These are phyloP conservation scores for Manduca sexta DNA, from an alignment of 1,140 invertebrate genomes.

Conservation along the genomic window DNA sequence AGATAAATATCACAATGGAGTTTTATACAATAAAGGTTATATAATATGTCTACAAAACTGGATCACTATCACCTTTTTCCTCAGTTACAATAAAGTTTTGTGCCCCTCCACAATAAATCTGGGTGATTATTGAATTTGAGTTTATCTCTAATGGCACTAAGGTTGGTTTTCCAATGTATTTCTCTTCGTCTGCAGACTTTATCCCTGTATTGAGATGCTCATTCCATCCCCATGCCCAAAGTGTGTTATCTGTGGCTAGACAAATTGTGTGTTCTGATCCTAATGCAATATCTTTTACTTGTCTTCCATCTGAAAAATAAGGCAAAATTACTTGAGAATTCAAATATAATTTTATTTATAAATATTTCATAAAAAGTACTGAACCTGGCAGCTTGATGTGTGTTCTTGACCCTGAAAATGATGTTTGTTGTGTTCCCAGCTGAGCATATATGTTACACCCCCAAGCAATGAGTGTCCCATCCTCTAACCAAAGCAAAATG, in stretches of 20 bases:
- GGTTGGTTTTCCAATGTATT: slow-evolving; percentile 72
- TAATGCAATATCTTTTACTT: slow-evolving; percentile 75
- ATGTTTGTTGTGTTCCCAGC: slow-evolving; percentile 66
- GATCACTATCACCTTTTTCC: slow-evolving; percentile 6
- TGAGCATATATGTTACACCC: slow-evolving; percentile 89
- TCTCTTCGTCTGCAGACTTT: slow-evolving; percentile 76
- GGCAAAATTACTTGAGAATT: slow-evolving; percentile 1
- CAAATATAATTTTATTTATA: background rate
- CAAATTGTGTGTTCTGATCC: slow-evolving; percentile 87
- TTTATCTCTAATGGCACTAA: slow-evolving; percentile 35
- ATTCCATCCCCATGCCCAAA: slow-evolving; percentile 93
- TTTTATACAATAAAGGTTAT: slow-evolving; percentile 1
- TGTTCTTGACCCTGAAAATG: slow-evolving; percentile 36
- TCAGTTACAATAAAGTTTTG: slow-evolving; percentile 61
- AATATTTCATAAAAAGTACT: too few relatives aligned
- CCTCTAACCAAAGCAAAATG: slow-evolving; percentile 75
- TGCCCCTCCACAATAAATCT: slow-evolving; percentile 60
- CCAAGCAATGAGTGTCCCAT: slow-evolving; percentile 79
- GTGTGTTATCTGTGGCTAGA: slow-evolving; percentile 73
- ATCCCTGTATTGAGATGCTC: slow-evolving; percentile 92
- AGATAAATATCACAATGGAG: background rate
- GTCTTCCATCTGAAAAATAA: slow-evolving; percentile 48
- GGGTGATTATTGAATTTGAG: slow-evolving; percentile 25
- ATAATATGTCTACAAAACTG: background rate
- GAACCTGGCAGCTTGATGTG: slow-evolving; percentile 50